phyloP scores from a whole-genome alignment of 2,888 invertebrate species.

The Lasioglossum calceatum region DNA sequence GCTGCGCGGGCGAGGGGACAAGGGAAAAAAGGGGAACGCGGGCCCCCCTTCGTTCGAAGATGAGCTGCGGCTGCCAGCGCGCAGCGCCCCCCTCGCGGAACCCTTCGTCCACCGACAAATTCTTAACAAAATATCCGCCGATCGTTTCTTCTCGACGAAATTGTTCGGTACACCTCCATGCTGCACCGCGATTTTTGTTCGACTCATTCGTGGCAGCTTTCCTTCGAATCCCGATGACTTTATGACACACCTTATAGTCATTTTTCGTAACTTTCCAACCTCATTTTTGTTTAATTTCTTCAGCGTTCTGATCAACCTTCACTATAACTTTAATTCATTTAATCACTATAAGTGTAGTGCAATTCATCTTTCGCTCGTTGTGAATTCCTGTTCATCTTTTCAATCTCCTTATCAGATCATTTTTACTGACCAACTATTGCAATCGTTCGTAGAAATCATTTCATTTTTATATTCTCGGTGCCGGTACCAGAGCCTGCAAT shows the following conservation, averaged over 20 bases:
- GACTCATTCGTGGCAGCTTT: not conserved
- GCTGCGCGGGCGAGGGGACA: constrained; percentile 59
- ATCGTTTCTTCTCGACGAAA: not conserved
- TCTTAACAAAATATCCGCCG: not conserved
- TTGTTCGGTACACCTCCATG: not conserved
- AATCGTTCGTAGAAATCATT: too few species aligned
- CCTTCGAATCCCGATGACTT: not conserved
- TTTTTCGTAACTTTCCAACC: not conserved
- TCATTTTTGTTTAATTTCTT: not conserved
- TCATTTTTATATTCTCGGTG: too few species aligned
- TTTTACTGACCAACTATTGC: too few species aligned
- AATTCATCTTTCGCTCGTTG: too few species aligned
- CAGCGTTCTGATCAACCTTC: not conserved
- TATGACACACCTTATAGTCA: not conserved
- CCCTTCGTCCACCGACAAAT: not conserved
- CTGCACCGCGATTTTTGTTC: not conserved
- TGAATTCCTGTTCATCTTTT: too few species aligned
- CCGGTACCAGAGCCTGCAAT: too few species aligned
- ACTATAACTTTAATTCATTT: too few species aligned
- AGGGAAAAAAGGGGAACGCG: constrained; percentile 29
- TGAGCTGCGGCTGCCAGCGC: not conserved
- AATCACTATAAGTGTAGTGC: too few species aligned
- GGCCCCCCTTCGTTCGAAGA: constrained; percentile 20
- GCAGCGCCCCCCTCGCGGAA: not conserved
- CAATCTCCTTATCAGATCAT: too few species aligned